These are phyloP conservation scores for Myotis daubentonii DNA, from an alignment of 2,797 vertebrate species.

Conservation along the genomic window DNA sequence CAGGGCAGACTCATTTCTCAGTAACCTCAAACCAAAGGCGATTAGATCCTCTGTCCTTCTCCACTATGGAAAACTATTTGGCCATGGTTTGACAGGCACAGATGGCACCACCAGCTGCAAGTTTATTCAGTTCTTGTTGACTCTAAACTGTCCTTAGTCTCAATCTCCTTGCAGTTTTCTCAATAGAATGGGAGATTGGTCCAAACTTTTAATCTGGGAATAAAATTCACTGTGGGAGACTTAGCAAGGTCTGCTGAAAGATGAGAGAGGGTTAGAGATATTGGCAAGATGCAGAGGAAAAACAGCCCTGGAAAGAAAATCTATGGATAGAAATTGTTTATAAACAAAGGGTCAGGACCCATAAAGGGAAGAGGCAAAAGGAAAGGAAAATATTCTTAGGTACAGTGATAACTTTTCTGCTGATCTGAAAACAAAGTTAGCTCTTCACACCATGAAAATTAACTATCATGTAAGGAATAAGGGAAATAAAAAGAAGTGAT, in stretches of 20 bases:
- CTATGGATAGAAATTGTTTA: neutral
- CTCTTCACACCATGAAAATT: neutral
- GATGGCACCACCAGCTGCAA: conserved; percentile 66
- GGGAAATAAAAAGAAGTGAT: neutral
- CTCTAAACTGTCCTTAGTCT: conserved; percentile 62
- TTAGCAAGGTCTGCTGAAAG: neutral
- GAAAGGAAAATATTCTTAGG: neutral
- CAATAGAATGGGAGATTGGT: neutral
- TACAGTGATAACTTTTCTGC: neutral
- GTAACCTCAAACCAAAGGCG: conserved; percentile 63
- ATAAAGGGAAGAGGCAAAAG: neutral
- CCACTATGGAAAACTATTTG: conserved; percentile 66
- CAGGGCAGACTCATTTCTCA: conserved; percentile 36
- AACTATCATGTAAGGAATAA: neutral
- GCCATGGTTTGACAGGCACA: conserved; percentile 66
- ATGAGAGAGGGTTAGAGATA: neutral
- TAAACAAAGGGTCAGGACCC: neutral
- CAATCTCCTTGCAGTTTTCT: conserved; percentile 56
- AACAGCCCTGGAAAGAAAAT: conserved; percentile 4
- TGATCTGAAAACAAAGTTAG: neutral
- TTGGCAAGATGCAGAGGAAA: neutral
- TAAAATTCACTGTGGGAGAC: conserved; percentile 24
- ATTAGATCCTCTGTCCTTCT: conserved; percentile 50
- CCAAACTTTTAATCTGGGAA: conserved; percentile 35
- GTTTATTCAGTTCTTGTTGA: conserved; percentile 67